Percentiles rank a stretch among this genome's conserved stretches.
Conservation (phyloP, 2,888 invertebrate species). For the Fissipunctia ypsillon region DNA sequence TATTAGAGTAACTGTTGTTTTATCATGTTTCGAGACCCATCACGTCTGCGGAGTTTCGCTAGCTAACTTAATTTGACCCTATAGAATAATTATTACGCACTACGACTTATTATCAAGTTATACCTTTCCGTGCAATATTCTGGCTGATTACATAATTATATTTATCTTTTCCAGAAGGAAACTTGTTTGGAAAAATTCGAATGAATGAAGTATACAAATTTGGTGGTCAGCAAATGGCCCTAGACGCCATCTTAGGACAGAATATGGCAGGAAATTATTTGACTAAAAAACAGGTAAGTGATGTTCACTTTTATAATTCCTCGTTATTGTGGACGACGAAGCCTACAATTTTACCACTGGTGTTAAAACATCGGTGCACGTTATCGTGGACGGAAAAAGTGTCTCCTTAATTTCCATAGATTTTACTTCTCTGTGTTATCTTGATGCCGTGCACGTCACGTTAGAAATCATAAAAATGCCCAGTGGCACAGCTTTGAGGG, state of each 20-base stretch:
- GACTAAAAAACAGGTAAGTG: slow-evolving; percentile 77
- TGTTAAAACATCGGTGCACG: not conserved
- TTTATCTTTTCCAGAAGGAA: slow-evolving; percentile 75
- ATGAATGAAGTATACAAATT: slow-evolving; percentile 78
- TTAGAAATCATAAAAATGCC: not conserved
- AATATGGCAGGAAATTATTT: slow-evolving; percentile 75
- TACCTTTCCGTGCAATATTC: not conserved
- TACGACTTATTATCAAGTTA: not conserved
- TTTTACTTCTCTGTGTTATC: not conserved
- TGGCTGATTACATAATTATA: not conserved
- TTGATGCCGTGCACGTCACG: not conserved
- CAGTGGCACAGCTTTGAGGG: not conserved
- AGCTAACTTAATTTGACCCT: too few species aligned
- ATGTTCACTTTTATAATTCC: not conserved
- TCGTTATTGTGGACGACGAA: not conserved
- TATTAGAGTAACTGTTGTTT: too few species aligned
- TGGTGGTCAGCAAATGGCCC: slow-evolving; percentile 71
- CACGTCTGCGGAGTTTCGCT: too few species aligned
- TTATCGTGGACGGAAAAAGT: not conserved
- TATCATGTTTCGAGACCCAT: too few species aligned
- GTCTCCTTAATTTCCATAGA: not conserved
- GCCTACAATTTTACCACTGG: not conserved
- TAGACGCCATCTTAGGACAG: slow-evolving; percentile 75
- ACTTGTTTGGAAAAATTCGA: slow-evolving; percentile 75
- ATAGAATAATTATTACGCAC: too few species aligned